Evolutionary conservation across 2,113 vertebrate species (phyloP).

Genomic region (Poeciliopsis prolifica): DNA sequence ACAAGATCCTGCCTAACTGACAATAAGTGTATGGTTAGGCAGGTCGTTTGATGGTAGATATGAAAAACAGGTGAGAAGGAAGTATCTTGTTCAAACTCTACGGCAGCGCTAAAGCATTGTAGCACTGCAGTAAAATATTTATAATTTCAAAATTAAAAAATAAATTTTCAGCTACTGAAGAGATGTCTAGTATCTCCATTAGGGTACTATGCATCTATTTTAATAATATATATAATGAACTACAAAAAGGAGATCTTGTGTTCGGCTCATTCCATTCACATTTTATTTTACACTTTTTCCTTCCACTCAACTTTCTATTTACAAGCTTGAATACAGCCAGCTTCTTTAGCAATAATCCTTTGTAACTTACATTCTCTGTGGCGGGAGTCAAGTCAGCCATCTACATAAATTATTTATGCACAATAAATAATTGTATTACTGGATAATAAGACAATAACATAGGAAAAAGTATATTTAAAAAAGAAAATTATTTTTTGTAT

Average conservation of each 20-base stretch:
- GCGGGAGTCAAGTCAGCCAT: not conserved
- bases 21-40: not conserved
- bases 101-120: no score
- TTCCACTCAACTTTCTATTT: not conserved
- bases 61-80: not conserved
- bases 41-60: not conserved
- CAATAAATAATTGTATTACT: no score
- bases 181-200: not conserved
- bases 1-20: constrained; percentile 20
- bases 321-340: not conserved
- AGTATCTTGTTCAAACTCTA: no score
- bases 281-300: not conserved
- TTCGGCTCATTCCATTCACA: not conserved
- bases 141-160: no score
- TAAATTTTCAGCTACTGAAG: not conserved
- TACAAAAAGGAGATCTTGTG: not conserved
- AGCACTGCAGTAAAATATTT: no score
- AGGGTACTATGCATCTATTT: not conserved
- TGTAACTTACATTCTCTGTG: not conserved
- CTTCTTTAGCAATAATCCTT: not conserved
- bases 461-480: no score
- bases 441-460: no score
- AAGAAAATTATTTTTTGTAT: no score
- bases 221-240: no score
- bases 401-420: no score